phyloP scores from a whole-genome alignment of 92 coral and sea anemone genomes.

The Porites evermanni region DNA sequence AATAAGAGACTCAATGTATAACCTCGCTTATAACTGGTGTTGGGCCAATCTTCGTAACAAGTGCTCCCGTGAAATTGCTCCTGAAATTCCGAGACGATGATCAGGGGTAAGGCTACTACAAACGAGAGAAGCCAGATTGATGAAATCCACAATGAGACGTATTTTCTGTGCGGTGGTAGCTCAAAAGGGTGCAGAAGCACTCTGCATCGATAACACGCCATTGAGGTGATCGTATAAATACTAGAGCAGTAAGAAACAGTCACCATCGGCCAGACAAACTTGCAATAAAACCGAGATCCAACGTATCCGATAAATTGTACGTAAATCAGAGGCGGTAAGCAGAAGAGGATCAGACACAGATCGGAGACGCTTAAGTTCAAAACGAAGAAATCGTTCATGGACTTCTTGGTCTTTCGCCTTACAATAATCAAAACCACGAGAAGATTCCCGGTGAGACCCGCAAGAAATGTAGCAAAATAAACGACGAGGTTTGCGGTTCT shows the following conservation, averaged over 20 bases:
- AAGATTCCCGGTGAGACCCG: conserved; percentile 68
- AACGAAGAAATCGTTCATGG: conserved; percentile 70
- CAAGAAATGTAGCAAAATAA: conserved; percentile 61
- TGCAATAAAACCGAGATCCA: conserved; percentile 69
- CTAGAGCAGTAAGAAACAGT: conserved; percentile 71
- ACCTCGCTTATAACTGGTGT: conserved; percentile 37
- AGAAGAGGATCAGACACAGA: conserved; percentile 64
- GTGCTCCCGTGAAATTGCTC: conserved; percentile 35
- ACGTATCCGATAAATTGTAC: conserved; percentile 55
- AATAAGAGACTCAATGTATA: conserved; percentile 73
- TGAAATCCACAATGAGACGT: conserved; percentile 53
- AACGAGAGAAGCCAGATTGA: conserved; percentile 65
- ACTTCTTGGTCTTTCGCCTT: conserved; percentile 54
- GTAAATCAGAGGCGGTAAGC: conserved; percentile 64
- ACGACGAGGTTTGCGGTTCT: conserved; percentile 39
- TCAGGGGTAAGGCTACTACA: conserved; percentile 50
- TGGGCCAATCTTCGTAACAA: conserved; percentile 74
- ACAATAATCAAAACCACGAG: conserved; percentile 61
- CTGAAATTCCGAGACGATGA: conserved; percentile 44
- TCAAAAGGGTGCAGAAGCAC: conserved; percentile 73
- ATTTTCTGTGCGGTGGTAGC: conserved; percentile 52
- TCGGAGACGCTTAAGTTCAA: conserved; percentile 66
- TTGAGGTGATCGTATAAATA: conserved; percentile 66
- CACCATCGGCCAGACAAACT: conserved; percentile 74
- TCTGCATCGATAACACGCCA: conserved; percentile 71